Evolutionary conservation across 2,113 vertebrate genomes (phyloP), one percentile per base, ranked within the genome.

Genomic region (Numida meleagris): DNA sequence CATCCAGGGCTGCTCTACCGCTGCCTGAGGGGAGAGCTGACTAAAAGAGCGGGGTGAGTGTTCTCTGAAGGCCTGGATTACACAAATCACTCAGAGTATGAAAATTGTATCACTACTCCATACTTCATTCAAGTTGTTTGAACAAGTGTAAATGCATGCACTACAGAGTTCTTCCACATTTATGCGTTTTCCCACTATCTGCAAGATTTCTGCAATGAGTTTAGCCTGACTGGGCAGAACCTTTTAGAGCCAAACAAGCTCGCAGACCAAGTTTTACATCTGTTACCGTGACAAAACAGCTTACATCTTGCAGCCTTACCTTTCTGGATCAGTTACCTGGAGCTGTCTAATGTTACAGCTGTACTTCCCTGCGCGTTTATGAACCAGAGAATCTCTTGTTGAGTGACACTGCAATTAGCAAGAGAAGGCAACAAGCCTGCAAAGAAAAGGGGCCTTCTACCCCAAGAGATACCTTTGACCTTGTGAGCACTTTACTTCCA

Each of bases 321-420:
- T 46, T 57, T 48, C 65, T n/a, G 79, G 42, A 55, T 79, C 83
- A 70, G 84, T 36, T 65, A 8, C 77, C 57, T 17, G 36, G 42
- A 34, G 48, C 50, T 42, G 83, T 59, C 90, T 95, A 19, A 48
- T 57, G 90, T 95, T 91, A 89, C 93, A 75, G 79, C 40, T 11
- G 1, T 14, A 53, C 87, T 75, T 33, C 74, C 51, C 71, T 50
- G 40, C 5, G 40, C n/a, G 63, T 75, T 59, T 68, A 85, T 43
- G 88, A 89, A 51, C 31, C 36, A 25, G 24, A 51, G 57, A 23
- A 10, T n/a, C 79, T 58, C 48, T 33, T 42, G 89, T 6, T 88
- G 95, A 96, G 38, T 62, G 95, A 92, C 88, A 77, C 93, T 29
- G 33, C 89, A 82, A 90, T 95, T 90, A 96, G 86, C 53, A 74